These are phyloP conservation scores for Acanthacorydalis orientalis DNA, from an alignment of 2,888 invertebrate genomes.

Conservation along the genomic window DNA sequence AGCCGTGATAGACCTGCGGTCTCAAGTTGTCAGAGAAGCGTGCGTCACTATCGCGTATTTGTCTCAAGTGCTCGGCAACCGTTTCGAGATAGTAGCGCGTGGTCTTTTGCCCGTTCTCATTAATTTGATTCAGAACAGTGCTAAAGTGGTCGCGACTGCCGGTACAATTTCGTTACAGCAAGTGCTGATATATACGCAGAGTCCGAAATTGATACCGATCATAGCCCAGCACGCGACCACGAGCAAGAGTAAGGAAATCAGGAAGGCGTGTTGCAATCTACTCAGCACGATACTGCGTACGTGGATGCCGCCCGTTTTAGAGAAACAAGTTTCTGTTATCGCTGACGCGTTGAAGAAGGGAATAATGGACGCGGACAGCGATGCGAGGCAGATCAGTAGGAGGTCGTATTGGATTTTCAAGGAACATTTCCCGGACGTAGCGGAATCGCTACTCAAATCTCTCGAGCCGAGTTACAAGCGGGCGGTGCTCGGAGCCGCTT, in stretches of 20 bases:
- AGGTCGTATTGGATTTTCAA: slow-evolving; percentile 87
- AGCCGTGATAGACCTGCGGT: slow-evolving; percentile 75
- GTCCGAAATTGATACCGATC: slow-evolving; percentile 63
- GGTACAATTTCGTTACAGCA: slow-evolving; percentile 75
- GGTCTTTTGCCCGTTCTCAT: slow-evolving; percentile 70
- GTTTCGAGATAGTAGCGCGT: slow-evolving; percentile 64
- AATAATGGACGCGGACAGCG: slow-evolving; percentile 84
- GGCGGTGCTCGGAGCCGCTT: slow-evolving; percentile 26
- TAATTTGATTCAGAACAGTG: slow-evolving; percentile 84
- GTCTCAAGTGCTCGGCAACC: slow-evolving; percentile 66
- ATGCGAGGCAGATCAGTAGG: slow-evolving; percentile 66
- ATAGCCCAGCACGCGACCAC: slow-evolving; percentile 55
- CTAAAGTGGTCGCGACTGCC: slow-evolving; percentile 85
- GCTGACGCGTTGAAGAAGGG: slow-evolving; percentile 76
- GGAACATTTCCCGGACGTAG: slow-evolving; percentile 79
- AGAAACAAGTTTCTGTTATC: slow-evolving; percentile 59
- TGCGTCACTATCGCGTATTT: slow-evolving; percentile 89
- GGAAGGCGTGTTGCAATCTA: slow-evolving; percentile 63
- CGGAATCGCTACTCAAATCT: slow-evolving; percentile 64
- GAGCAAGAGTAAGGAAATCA: slow-evolving; percentile 85
- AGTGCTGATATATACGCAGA: slow-evolving; percentile 71
- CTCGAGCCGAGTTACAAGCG: slow-evolving; percentile 65
- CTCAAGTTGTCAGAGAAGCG: slow-evolving; percentile 86
- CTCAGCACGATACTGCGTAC: slow-evolving; percentile 65
- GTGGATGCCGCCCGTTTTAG: slow-evolving; percentile 74